Evolutionary conservation across 2,888 invertebrate genomes (phyloP).

Genomic region (Drosophila pseudotakahashii): DNA sequence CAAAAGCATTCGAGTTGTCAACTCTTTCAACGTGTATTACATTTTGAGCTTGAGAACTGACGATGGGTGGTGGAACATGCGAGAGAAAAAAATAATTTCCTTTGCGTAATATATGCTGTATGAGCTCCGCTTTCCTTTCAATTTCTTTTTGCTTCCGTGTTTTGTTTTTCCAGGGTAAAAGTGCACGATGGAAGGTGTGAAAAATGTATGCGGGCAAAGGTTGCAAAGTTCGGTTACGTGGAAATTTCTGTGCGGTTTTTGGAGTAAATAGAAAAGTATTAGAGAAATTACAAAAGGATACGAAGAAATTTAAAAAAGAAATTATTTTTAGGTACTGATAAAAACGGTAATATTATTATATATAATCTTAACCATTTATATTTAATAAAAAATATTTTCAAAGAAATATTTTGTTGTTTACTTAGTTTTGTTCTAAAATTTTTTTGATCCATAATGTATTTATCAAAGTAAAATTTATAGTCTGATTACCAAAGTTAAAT

Average conservation of each 20-base stretch:
- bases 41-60: constrained; percentile 59
- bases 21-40: constrained; percentile 80
- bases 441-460: too few relatives aligned
- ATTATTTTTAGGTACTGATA: neutral
- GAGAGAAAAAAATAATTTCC: constrained; percentile 67
- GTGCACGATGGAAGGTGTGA: constrained; percentile 8
- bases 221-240: constrained; percentile 18
- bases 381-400: too few relatives aligned
- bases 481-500: too few relatives aligned
- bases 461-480: too few relatives aligned
- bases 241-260: constrained; percentile 32
- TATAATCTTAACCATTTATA: too few relatives aligned
- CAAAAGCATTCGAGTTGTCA: constrained; percentile 69
- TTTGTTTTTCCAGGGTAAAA: constrained; percentile 23
- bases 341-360: too few relatives aligned
- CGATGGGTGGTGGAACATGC: constrained; percentile 41
- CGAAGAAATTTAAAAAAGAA: too few relatives aligned
- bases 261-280: neutral
- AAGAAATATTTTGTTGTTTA: too few relatives aligned
- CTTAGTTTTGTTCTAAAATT: too few relatives aligned
- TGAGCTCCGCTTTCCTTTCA: constrained; percentile 43
- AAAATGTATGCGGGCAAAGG: constrained; percentile 4
- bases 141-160: constrained; percentile 35
- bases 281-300: neutral
- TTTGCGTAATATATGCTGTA: constrained; percentile 56